Evolutionary conservation across 2,888 invertebrate genomes (phyloP), one percentile per base, ranked within the genome.

Genomic region (Galerucella nymphaeae): DNA sequence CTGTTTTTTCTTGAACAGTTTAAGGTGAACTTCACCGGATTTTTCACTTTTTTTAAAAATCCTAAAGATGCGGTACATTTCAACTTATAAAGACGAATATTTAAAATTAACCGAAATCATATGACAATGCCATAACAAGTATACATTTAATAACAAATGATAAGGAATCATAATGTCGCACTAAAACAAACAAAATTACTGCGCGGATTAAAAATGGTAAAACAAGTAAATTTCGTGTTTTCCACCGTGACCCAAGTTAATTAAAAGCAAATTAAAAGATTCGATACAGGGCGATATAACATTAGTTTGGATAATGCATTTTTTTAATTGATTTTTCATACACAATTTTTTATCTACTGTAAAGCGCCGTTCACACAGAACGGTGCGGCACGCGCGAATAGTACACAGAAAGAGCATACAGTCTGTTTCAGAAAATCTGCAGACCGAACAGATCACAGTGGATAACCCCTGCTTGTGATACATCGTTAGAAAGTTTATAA

Each of bases 1-100:
- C 53, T 66, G 69, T 50, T 45, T 69, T 64, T 72, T 74, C 55
- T 55, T 67, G 30, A 64, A 74, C 50, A 61, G 11, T 55, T 69
- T 58, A 18, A 74, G 53, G 6, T 65, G 53, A 11, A 74, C 72
- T 30, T 72, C 71, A 62, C 66, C 59, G 14, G 23, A 13, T 57
- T 61, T 69, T 4, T 70, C 70, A 42, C 57, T 63, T 57, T 70
- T 70, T 55, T 70, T 70, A 30, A 70, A 70, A 42, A 70, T 14
- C 16, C 38, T 64, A 18, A 20, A 64, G 23, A 70, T 30, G 23
- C 50, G 63, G 45, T 41, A 70, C 70, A 70, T 70, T 45, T 45
- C 5, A 9, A 8, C 3, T 4, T 20, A 23, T n/a, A 14, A n/a
- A 38, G 1, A 18, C 38, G 30, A 16, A 38, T 59, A 30, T 59